Percentiles rank a stretch among this genome's conserved stretches.
Evolutionary conservation across 2,888 invertebrate species (phyloP).

Genomic region (Watsonalla binaria): DNA sequence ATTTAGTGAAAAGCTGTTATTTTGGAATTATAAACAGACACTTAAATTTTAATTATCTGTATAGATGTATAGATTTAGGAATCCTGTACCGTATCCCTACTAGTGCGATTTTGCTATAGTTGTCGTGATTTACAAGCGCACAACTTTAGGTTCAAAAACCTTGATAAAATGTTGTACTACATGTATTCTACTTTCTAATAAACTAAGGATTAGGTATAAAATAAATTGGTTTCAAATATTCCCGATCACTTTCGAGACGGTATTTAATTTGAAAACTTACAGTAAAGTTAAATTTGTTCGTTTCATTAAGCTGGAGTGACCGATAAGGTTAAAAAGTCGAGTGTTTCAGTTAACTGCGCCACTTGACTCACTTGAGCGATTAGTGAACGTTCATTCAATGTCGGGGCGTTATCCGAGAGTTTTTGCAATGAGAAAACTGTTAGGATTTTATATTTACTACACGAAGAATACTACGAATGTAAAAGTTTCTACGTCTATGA

Average conservation of each 20-base stretch:
- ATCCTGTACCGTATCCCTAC: no score
- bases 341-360: slow-evolving; percentile 26
- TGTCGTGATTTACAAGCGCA: no score
- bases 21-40: no score
- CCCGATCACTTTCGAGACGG: not conserved
- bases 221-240: not conserved
- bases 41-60: no score
- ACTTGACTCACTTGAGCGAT: slow-evolving; percentile 41
- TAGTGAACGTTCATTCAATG: slow-evolving; percentile 32
- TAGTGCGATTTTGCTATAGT: no score
- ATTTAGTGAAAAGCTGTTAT: no score
- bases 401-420: slow-evolving; percentile 12
- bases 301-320: slow-evolving; percentile 24
- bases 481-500: no score
- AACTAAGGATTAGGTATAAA: not conserved
- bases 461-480: no score
- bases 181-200: not conserved
- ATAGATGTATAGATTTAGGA: no score
- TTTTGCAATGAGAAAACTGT: not conserved
- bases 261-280: not conserved
- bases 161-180: no score
- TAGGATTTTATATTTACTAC: no score
- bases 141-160: no score
- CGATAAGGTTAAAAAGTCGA: slow-evolving; percentile 40
- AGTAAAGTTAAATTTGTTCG: slow-evolving; percentile 13